Evolutionary conservation across 2,888 invertebrate species (phyloP).

Genomic region (Melinaea marsaeus): DNA sequence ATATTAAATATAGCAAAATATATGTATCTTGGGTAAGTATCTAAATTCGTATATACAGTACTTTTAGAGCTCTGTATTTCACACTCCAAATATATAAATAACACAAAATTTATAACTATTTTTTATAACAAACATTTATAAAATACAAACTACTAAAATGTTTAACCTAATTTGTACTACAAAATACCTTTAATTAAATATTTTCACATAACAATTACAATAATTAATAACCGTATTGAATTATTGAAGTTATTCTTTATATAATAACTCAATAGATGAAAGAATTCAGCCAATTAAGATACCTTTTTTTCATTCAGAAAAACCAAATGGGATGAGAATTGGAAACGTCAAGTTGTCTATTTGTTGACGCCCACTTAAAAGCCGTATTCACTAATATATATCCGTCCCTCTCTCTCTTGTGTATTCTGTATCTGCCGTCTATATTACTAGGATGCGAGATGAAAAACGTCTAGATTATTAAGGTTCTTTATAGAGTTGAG

Average conservation of each 20-base stretch:
- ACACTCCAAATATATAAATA: no score
- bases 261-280: constrained; percentile 41
- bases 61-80: no score
- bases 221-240: constrained; percentile 9
- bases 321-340: constrained; percentile 54
- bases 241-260: constrained; percentile 23
- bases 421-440: constrained; percentile 13
- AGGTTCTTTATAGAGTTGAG: background rate
- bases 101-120: no score
- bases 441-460: constrained; percentile 11
- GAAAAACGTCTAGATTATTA: constrained; percentile 7
- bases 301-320: constrained; percentile 43
- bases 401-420: constrained; percentile 42
- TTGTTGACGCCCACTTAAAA: constrained; percentile 59
- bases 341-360: constrained; percentile 60
- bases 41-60: no score
- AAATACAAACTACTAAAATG: no score
- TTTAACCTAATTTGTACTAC: background rate
- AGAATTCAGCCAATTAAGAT: constrained; percentile 45
- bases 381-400: constrained; percentile 38
- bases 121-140: no score
- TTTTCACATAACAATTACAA: constrained; percentile 4
- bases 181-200: no score
- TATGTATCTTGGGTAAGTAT: no score
- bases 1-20: background rate